Evolutionary conservation across 2,113 vertebrate genomes (phyloP).

Genomic region (Bucco capensis): DNA sequence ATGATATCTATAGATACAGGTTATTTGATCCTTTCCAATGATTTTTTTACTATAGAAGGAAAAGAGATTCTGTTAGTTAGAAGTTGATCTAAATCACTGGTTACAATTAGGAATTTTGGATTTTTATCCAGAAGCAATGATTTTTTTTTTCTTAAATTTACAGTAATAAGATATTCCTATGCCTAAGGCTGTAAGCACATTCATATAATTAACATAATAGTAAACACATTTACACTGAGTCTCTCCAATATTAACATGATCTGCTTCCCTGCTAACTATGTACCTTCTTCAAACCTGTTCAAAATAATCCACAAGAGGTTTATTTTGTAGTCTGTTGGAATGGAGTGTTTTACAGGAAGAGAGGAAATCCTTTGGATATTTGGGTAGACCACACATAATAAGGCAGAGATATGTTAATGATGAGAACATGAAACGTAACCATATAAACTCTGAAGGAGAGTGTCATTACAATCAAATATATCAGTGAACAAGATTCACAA

Average conservation of each 20-base stretch:
- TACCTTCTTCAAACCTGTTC: background rate
- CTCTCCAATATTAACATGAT: background rate
- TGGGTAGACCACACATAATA: background rate
- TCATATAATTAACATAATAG: background rate
- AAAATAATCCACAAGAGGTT: background rate
- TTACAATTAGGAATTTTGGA: background rate
- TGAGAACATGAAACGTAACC: background rate
- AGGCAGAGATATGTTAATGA: conserved; percentile 23
- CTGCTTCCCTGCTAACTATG: background rate
- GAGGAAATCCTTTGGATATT: background rate
- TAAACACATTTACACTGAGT: background rate
- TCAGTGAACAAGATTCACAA: background rate
- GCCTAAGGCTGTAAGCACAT: background rate
- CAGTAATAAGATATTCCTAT: background rate
- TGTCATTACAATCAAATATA: background rate
- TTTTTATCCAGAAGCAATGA: background rate
- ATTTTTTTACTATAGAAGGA: background rate
- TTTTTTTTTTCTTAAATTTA: background rate
- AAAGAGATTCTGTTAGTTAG: background rate
- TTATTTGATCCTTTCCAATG: background rate
- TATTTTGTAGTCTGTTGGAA: background rate
- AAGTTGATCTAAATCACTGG: background rate
- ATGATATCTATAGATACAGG: background rate
- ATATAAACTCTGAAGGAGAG: conserved; percentile 1
- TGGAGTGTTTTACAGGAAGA: background rate